phyloP scores from a whole-genome alignment of 2,888 invertebrate genomes.

The Apodemia mormo region DNA sequence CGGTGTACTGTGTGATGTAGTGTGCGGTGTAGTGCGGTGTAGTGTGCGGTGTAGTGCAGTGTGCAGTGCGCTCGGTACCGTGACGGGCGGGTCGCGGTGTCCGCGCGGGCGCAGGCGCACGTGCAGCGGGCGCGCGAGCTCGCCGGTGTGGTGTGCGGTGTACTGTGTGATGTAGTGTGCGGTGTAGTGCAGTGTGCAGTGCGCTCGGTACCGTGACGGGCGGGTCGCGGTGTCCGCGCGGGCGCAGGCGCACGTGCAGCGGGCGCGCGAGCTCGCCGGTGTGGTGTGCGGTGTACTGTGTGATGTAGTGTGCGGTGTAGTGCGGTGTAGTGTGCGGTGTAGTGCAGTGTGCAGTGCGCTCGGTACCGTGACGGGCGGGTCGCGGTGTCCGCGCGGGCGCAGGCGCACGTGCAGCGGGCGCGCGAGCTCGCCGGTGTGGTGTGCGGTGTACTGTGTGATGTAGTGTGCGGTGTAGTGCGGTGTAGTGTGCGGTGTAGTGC shows the following conservation, averaged over 20 bases:
- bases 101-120: slow-evolving; percentile 61
- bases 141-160: slow-evolving; percentile 52
- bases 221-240: slow-evolving; percentile 57
- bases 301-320: no score
- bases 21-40: no score
- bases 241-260: slow-evolving; percentile 59
- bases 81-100: slow-evolving; percentile 52
- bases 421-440: slow-evolving; percentile 54
- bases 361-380: slow-evolving; percentile 54
- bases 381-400: slow-evolving; percentile 54
- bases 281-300: no score
- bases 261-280: slow-evolving; percentile 60
- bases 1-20: no score
- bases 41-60: no score
- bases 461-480: no score
- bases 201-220: slow-evolving; percentile 47
- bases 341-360: no score
- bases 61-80: slow-evolving; percentile 39
- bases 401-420: slow-evolving; percentile 62
- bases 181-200: no score
- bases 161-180: no score
- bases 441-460: no score
- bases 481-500: no score
- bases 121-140: slow-evolving; percentile 59
- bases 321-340: no score